These are phyloP conservation scores for Lordiphosa fenestrarum DNA, from an alignment of 2,888 invertebrate genomes.

Conservation along the genomic window DNA sequence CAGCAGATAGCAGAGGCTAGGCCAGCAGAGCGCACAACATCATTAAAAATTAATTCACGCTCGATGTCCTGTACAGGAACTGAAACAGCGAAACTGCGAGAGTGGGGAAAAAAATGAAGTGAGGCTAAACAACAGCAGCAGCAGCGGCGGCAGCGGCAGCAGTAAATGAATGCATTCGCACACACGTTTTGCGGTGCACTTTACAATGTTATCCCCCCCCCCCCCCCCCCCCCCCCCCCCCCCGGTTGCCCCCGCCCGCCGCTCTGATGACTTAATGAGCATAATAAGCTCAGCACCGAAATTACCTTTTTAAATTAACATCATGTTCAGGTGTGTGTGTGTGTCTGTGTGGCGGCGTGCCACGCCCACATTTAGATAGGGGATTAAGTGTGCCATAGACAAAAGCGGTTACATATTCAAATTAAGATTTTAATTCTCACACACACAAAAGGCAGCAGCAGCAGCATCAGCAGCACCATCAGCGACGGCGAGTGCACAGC, in stretches of 20 bases:
- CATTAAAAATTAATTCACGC: constrained; percentile 76
- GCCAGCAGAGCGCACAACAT: constrained; percentile 53
- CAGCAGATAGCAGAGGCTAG: constrained; percentile 14
- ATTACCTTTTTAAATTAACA: constrained; percentile 75
- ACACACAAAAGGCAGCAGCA: constrained; percentile 11
- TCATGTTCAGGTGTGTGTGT: constrained; percentile 44
- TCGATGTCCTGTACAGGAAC: constrained; percentile 56
- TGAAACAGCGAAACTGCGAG: no score
- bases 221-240: constrained; percentile 21
- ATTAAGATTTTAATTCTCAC: constrained; percentile 69
- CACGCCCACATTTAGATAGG: constrained; percentile 17
- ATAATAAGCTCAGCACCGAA: constrained; percentile 71
- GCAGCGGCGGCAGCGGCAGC: constrained; percentile 16
- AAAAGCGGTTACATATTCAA: constrained; percentile 67
- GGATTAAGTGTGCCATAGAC: constrained; percentile 63
- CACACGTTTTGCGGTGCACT: constrained; percentile 59
- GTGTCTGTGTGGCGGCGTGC: constrained; percentile 22
- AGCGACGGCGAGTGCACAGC: constrained; percentile 8
- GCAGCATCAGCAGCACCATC: not conserved
- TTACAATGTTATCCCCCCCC: constrained; percentile 50
- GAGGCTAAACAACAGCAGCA: constrained; percentile 40
- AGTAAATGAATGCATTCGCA: constrained; percentile 45
- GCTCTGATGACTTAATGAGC: constrained; percentile 71
- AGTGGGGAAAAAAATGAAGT: constrained; percentile 13
- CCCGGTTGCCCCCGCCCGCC: constrained; percentile 22